Evolutionary conservation across 2,113 vertebrate species (phyloP).

Genomic region (Pithys albifrons): DNA sequence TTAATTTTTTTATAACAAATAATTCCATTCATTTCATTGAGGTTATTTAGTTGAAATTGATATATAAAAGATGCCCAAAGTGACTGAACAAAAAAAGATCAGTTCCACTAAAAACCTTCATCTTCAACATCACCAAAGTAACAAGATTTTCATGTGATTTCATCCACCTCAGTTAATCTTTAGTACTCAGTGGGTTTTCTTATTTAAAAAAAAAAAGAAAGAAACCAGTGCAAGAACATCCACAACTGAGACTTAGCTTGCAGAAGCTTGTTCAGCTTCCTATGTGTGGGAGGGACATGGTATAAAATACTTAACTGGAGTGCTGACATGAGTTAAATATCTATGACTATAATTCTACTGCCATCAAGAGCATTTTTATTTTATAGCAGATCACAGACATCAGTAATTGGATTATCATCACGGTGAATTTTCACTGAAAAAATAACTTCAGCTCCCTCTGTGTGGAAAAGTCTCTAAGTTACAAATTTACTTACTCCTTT

Average conservation of each 20-base stretch:
- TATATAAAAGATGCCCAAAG: neutral
- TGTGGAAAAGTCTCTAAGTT: neutral
- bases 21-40: neutral
- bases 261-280: conserved; percentile 50
- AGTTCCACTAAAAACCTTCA: neutral
- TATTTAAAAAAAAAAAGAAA: neutral
- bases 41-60: conserved; percentile 35
- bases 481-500: conserved; percentile 7
- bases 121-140: conserved; percentile 5
- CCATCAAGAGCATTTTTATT: conserved; percentile 81
- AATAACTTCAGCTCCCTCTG: conserved; percentile 2
- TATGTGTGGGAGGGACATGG: neutral
- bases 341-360: conserved; percentile 80
- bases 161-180: neutral
- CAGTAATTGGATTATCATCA: conserved; percentile 60
- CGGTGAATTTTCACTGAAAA: conserved; percentile 44
- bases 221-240: neutral
- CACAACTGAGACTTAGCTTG: conserved; percentile 18
- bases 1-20: neutral
- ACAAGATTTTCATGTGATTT: conserved; percentile 10
- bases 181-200: neutral
- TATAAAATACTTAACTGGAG: conserved; percentile 58
- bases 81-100: neutral
- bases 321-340: conserved; percentile 11
- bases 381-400: conserved; percentile 74